Base-by-base conservation (phyloP, 2,888 invertebrate genomes). In the Caenorhabditis wallacei region DNA sequence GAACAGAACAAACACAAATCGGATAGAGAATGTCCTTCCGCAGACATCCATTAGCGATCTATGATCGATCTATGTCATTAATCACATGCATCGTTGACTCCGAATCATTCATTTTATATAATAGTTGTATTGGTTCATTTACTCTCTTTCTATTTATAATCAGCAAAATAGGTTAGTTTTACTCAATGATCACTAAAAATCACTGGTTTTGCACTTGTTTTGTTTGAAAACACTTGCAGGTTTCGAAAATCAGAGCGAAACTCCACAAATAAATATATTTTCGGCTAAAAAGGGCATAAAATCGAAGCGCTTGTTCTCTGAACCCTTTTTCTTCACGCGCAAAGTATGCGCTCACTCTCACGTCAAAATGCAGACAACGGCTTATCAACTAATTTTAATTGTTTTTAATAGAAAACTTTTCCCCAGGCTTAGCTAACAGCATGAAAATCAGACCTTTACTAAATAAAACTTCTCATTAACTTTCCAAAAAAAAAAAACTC, bases 21-120 rank as follows among this genome's bases (percentile, higher is more conserved):
- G 30, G 20, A 51, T 11, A 56, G 20, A 54, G 35, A 18, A 16
- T 57, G 57, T 30, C 66, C 57, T 57, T 66, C 75, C 56, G 75
- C 66, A 48, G 54, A 78, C 69, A 61, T 69, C 69, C 22, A 16
- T 46, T 20, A 24, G 54, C 54, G 78, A 69, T 69, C 78, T 78
- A 63, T 78, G 78, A 78, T 78, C 78, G 40, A 63, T 61, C 69
- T 63, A 26, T 53, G 69, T 59, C 76, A 53, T 26, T 40, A 43
- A 68, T 70, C 78, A 70, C 56, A 69, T 63, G 69, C 24, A 53
- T 54, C 63, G 13, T 26, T 70, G 64, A 35, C 64, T 48, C 26
- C 53, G 10, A 66, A 66, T 66, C 22, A 22, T 37, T 64, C 64
- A 64, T 48, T 24, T 24, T 24, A n/a, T 1, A 2, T 43, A 43